Evolutionary conservation across 2,888 invertebrate genomes (phyloP).

Genomic region (Chrysomela aeneicollis): DNA sequence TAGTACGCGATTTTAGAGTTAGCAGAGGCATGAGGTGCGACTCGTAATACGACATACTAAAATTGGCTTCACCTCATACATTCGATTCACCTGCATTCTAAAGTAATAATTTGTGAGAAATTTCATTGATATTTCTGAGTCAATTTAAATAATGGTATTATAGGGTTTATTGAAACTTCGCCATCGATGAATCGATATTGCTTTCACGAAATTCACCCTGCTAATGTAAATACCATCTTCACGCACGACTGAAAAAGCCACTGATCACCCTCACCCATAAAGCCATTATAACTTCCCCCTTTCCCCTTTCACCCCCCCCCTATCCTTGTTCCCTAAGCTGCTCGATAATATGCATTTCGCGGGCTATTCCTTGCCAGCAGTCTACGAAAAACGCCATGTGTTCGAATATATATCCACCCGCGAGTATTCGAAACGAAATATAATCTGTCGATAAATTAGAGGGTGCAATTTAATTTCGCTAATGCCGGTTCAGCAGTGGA

Average conservation of each 20-base stretch:
- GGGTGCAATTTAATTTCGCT: conserved; percentile 54
- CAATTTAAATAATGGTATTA: too few species aligned
- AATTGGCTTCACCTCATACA: too few species aligned
- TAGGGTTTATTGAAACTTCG: neutral
- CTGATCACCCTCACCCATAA: neutral
- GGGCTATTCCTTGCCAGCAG: conserved; percentile 23
- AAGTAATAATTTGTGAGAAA: too few species aligned
- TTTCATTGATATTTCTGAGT: too few species aligned
- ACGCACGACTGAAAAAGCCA: neutral
- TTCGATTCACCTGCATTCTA: too few species aligned
- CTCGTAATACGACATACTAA: too few species aligned
- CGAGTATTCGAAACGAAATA: conserved; percentile 47
- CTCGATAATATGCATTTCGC: conserved; percentile 41
- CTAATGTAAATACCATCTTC: neutral
- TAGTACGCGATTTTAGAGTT: too few species aligned
- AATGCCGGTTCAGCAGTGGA: conserved; percentile 52
- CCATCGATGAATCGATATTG: neutral
- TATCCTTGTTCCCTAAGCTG: conserved; percentile 18
- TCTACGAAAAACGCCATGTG: conserved; percentile 48
- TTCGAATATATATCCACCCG: conserved; percentile 44
- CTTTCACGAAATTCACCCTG: neutral
- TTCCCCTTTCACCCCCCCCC: too few species aligned
- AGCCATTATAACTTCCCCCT: too few species aligned
- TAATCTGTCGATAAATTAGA: conserved; percentile 55
- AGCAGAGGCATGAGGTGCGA: too few species aligned